A percentile compares a stretch with the other conserved stretches of the same genome.
Evolutionary conservation across 2,888 invertebrate species (phyloP).

Genomic region (Cephonodes hylas): DNA sequence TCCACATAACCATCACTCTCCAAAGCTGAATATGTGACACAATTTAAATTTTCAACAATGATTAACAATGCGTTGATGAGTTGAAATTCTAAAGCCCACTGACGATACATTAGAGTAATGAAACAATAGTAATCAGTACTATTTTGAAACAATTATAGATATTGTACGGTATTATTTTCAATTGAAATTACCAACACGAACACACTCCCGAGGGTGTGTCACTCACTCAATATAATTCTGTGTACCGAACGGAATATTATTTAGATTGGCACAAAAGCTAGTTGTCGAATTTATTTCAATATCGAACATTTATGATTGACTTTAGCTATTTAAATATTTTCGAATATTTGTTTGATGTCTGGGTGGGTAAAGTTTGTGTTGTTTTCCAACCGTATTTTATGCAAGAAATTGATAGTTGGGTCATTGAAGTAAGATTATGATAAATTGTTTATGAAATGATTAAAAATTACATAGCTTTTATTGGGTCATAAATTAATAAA

Average conservation of each 20-base stretch:
- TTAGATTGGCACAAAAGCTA: background rate
- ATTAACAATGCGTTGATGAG: background rate
- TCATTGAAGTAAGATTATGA: no score
- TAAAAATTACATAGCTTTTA: no score
- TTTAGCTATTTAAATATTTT: no score
- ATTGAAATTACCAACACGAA: background rate
- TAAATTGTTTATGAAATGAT: no score
- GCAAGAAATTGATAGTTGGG: no score
- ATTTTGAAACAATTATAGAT: background rate
- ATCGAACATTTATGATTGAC: background rate
- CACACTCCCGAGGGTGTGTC: background rate
- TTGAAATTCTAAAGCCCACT: background rate
- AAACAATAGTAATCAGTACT: background rate
- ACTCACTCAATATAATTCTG: background rate
- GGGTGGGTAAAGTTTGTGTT: background rate
- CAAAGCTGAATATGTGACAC: no score
- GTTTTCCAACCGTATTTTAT: no score
- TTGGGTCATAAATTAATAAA: no score
- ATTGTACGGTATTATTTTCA: conserved; percentile 5
- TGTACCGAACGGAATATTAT: background rate
- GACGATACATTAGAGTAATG: background rate
- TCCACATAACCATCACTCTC: no score
- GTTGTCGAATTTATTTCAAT: background rate
- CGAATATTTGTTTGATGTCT: background rate
- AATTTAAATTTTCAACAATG: background rate